Evolutionary conservation across 2,797 vertebrate genomes (phyloP).

Genomic region (Paratrypauchen microcephalus): DNA sequence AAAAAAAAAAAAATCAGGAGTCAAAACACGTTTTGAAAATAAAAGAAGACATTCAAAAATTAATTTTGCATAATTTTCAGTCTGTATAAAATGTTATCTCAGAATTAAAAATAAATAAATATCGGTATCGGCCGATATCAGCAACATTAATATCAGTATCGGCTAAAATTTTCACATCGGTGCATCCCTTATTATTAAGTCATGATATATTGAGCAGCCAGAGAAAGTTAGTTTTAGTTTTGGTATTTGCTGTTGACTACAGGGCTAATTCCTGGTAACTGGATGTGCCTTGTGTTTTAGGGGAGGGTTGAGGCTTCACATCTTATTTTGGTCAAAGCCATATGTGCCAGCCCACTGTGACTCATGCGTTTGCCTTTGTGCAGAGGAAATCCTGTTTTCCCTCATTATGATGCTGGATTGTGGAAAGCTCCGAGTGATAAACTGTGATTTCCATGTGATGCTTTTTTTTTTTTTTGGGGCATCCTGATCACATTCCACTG

Average conservation of each 20-base stretch:
- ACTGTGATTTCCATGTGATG: constrained; percentile 41
- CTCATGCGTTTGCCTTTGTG: constrained; percentile 38
- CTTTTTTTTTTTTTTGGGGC: constrained; percentile 31
- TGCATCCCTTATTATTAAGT: no score
- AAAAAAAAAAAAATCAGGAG: no score
- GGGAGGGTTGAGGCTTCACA: constrained; percentile 29
- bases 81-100: no score
- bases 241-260: constrained; percentile 6
- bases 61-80: no score
- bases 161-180: no score
- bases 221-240: neutral
- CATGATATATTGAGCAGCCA: neutral
- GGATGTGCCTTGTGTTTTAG: constrained; percentile 34
- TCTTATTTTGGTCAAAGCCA: constrained; percentile 51
- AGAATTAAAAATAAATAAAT: no score
- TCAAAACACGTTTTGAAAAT: no score
- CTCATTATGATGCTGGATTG: constrained; percentile 27
- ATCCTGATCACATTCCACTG: constrained; percentile 30
- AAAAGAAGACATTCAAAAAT: no score
- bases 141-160: no score
- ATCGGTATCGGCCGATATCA: no score
- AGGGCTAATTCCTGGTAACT: constrained; percentile 37
- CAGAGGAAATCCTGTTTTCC: constrained; percentile 54
- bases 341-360: constrained; percentile 37
- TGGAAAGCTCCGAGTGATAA: constrained; percentile 22